These are phyloP conservation scores for Prolemur simus DNA, from an alignment of 2,113 vertebrate genomes.

Conservation along the genomic window DNA sequence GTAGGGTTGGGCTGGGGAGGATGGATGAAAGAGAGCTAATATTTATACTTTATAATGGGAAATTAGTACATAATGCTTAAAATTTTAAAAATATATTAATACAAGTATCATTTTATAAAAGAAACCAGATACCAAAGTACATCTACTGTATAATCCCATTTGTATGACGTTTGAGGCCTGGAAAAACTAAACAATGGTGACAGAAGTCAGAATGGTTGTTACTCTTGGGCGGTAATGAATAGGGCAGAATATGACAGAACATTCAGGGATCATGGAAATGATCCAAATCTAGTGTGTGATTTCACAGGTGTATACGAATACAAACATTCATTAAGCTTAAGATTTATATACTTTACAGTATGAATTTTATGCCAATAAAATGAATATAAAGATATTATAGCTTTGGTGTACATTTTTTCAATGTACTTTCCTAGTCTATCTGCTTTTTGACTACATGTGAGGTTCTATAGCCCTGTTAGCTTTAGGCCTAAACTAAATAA, in stretches of 20 bases:
- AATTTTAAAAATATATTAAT: neutral
- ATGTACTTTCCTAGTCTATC: neutral
- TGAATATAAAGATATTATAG: neutral
- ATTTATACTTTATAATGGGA: neutral
- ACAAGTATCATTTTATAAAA: neutral
- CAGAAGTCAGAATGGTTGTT: neutral
- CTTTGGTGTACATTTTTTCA: neutral
- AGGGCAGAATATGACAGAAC: neutral
- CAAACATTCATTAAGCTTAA: neutral
- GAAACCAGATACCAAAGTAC: neutral
- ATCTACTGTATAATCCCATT: neutral
- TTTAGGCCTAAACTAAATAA: neutral
- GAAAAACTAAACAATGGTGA: neutral
- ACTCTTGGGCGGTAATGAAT: neutral
- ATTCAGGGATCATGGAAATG: neutral
- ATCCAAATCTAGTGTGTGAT: neutral
- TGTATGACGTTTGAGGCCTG: neutral
- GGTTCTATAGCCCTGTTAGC: neutral
- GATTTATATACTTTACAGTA: neutral
- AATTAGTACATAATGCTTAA: neutral
- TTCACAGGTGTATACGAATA: neutral
- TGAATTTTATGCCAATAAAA: neutral
- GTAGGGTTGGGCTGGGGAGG: neutral
- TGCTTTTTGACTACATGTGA: neutral
- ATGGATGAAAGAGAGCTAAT: neutral